These are phyloP conservation scores for Butastur rufipennis DNA, from an alignment of 2,113 vertebrate genomes.

Conservation along the genomic window DNA sequence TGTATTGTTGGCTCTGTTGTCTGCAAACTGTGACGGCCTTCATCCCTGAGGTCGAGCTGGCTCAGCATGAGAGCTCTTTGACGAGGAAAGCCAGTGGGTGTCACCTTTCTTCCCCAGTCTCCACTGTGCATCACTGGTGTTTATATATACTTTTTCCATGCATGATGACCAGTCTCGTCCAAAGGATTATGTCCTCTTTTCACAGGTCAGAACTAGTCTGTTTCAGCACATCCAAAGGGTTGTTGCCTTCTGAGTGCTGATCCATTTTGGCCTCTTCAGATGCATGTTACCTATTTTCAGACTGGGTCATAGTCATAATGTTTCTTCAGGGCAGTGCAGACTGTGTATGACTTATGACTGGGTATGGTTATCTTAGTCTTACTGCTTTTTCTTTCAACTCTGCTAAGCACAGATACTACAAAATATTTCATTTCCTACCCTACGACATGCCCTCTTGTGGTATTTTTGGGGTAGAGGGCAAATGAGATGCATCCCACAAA, in stretches of 20 bases:
- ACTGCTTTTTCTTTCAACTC: neutral
- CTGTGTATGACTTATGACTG: neutral
- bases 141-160: neutral
- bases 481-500: neutral
- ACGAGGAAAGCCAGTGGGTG: fast-evolving
- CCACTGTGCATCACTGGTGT: neutral
- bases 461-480: constrained; percentile 14
- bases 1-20: neutral
- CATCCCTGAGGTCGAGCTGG: neutral
- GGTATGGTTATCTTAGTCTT: neutral
- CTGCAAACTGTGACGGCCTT: neutral
- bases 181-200: neutral
- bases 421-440: neutral
- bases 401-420: neutral
- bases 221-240: neutral
- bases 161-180: fast-evolving
- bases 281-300: neutral
- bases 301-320: neutral
- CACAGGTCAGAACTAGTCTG: neutral
- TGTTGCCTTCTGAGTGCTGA: neutral
- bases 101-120: neutral
- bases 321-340: neutral
- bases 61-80: neutral
- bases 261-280: neutral
- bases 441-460: neutral